These are phyloP conservation scores for Hemithea aestivaria DNA, from an alignment of 2,888 invertebrate species.

Conservation along the genomic window DNA sequence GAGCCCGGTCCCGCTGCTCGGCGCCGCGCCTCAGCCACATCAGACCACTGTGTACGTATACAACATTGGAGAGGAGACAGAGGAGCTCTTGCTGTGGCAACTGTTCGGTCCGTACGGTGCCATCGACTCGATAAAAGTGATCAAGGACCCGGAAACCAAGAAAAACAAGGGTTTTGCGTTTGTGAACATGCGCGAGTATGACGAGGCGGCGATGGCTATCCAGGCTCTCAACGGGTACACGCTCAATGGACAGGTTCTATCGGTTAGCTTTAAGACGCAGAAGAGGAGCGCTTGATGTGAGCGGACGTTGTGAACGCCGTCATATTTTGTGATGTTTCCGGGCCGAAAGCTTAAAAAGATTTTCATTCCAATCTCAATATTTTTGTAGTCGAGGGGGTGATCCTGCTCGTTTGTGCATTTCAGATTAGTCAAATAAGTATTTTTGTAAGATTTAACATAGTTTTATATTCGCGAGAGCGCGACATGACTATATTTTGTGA, in stretches of 20 bases:
- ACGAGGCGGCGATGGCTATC: constrained; percentile 76
- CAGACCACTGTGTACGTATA: constrained; percentile 77
- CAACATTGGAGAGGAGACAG: constrained; percentile 75
- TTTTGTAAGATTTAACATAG: constrained; percentile 78
- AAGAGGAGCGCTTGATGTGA: constrained; percentile 70
- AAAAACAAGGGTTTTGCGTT: constrained; percentile 78
- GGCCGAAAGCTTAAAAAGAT: constrained; percentile 66
- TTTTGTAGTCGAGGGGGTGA: constrained; percentile 76
- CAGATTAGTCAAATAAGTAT: constrained; percentile 77
- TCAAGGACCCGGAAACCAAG: constrained; percentile 76
- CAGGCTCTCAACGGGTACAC: constrained; percentile 76
- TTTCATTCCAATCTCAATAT: constrained; percentile 80
- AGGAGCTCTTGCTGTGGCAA: constrained; percentile 75
- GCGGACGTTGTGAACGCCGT: constrained; percentile 67
- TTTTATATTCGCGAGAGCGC: constrained; percentile 74
- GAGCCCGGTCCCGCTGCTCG: constrained; percentile 66
- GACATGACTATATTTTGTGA: constrained; percentile 74
- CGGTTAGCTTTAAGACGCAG: constrained; percentile 79
- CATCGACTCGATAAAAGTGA: constrained; percentile 76
- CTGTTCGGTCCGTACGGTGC: constrained; percentile 76
- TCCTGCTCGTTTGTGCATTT: constrained; percentile 74
- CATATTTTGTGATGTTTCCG: constrained; percentile 65
- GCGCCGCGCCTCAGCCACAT: constrained; percentile 58
- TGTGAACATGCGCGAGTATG: constrained; percentile 77
- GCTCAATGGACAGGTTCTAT: constrained; percentile 78